Conservation (phyloP, 2,113 vertebrate species). For the Melozone crissalis region DNA sequence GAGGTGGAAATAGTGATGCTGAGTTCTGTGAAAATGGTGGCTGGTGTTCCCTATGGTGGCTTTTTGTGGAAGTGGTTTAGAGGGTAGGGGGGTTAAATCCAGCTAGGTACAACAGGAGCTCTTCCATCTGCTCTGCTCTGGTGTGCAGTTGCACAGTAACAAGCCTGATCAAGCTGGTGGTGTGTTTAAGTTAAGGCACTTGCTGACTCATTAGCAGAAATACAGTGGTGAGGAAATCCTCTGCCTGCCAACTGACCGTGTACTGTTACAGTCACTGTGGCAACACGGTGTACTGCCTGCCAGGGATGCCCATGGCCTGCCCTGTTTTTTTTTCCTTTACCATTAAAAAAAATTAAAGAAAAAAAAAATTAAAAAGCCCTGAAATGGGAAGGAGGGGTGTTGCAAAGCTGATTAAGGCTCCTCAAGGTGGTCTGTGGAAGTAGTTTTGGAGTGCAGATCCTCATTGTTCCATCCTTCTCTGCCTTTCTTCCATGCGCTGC, state of each 20-base stretch:
- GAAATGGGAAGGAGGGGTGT: neutral
- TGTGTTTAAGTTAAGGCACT: neutral
- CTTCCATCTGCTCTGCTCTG: conserved; percentile 3
- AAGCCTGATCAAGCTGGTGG: neutral
- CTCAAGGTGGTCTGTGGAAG: neutral
- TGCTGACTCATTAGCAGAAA: conserved; percentile 30
- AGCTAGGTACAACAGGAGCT: neutral
- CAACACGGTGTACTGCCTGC: neutral
- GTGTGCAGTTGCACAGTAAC: neutral
- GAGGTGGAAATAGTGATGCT: neutral
- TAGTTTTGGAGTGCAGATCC: neutral
- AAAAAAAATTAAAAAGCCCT: neutral
- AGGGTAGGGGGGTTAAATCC: neutral
- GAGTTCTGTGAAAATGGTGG: neutral
- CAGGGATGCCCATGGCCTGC: neutral
- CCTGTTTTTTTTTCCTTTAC: neutral
- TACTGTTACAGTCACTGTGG: neutral
- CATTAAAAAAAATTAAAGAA: neutral
- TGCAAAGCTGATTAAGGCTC: neutral
- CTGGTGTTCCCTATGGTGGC: neutral
- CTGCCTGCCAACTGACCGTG: neutral
- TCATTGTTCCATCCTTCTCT: neutral
- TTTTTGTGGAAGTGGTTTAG: neutral
- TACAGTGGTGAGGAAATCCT: neutral
- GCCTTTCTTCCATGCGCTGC: neutral